Evolutionary conservation across 1,140 invertebrate species (phyloP).

Genomic region (Tetramorium alpestre): DNA sequence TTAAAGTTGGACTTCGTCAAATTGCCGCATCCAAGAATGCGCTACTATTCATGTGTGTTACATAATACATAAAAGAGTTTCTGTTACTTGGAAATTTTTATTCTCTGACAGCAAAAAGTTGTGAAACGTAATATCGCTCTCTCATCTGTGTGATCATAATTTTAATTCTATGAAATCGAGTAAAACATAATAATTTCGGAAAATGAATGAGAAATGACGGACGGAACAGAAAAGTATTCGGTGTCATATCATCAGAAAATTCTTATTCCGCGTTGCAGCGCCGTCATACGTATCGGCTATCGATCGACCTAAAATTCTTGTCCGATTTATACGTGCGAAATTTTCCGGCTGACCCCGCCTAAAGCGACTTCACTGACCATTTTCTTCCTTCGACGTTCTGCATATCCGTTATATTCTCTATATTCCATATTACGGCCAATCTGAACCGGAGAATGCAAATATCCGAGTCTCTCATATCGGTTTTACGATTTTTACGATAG

Average conservation of each 20-base stretch:
- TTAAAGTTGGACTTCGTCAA: constrained; percentile 14
- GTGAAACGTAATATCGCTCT: neutral
- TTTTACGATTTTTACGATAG: constrained; percentile 77
- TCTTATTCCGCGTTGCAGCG: constrained; percentile 26
- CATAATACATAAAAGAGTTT: no score
- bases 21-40: neutral
- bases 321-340: constrained; percentile 64
- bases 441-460: constrained; percentile 65
- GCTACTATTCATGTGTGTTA: neutral
- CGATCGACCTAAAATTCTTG: constrained; percentile 46
- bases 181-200: neutral
- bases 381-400: constrained; percentile 24
- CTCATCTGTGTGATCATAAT: neutral
- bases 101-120: neutral
- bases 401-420: constrained; percentile 63
- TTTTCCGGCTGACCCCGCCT: constrained; percentile 48
- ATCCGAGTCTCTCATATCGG: constrained; percentile 69
- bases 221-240: constrained; percentile 16
- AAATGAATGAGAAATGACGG: neutral
- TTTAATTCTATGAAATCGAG: constrained; percentile 7
- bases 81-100: neutral
- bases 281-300: constrained; percentile 2
- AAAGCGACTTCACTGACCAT: constrained; percentile 32
- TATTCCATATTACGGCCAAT: constrained; percentile 64
- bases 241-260: constrained; percentile 24